A percentile compares a stretch with the other conserved stretches of the same genome.
Evolutionary conservation across 2,797 vertebrate genomes (phyloP).

Genomic region (Poeciliopsis presidionis): DNA sequence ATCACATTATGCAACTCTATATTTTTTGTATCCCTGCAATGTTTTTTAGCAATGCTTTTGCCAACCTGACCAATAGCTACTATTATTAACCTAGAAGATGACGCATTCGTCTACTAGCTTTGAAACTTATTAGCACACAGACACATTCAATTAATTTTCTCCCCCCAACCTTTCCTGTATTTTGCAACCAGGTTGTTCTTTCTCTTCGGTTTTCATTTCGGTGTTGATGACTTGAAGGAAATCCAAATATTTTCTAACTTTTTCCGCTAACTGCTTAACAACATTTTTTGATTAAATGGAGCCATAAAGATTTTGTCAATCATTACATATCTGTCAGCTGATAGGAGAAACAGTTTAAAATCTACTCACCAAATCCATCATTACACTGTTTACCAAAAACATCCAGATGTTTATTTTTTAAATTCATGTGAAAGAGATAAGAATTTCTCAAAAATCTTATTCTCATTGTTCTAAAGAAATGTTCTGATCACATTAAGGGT

Average conservation of each 20-base stretch:
- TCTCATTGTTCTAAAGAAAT: neutral
- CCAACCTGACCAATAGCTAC: slow-evolving; percentile 70
- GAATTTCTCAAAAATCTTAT: neutral
- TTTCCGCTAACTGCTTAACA: slow-evolving; percentile 50
- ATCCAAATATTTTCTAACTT: slow-evolving; percentile 67
- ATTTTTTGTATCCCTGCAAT: slow-evolving; percentile 15
- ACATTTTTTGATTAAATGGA: slow-evolving; percentile 48
- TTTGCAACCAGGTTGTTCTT: slow-evolving; percentile 42
- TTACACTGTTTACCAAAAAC: neutral
- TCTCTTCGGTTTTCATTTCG: slow-evolving; percentile 22
- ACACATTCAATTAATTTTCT: slow-evolving; percentile 57
- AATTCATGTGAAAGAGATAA: neutral
- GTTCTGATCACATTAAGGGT: neutral
- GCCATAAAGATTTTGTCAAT: slow-evolving; percentile 12
- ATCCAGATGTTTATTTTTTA: neutral
- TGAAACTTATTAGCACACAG: slow-evolving; percentile 44
- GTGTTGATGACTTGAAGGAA: slow-evolving; percentile 74
- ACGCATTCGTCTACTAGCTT: slow-evolving; percentile 54
- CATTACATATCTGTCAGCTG: slow-evolving; percentile 9
- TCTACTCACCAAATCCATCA: slow-evolving; percentile 6
- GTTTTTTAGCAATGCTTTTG: slow-evolving; percentile 57
- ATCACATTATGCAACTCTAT: neutral
- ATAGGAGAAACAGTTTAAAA: neutral
- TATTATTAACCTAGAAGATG: slow-evolving; percentile 65
- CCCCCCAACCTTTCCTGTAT: neutral